Evolutionary conservation across 2,797 vertebrate species (phyloP).

Genomic region (Lepidocolaptes lacrymiger): DNA sequence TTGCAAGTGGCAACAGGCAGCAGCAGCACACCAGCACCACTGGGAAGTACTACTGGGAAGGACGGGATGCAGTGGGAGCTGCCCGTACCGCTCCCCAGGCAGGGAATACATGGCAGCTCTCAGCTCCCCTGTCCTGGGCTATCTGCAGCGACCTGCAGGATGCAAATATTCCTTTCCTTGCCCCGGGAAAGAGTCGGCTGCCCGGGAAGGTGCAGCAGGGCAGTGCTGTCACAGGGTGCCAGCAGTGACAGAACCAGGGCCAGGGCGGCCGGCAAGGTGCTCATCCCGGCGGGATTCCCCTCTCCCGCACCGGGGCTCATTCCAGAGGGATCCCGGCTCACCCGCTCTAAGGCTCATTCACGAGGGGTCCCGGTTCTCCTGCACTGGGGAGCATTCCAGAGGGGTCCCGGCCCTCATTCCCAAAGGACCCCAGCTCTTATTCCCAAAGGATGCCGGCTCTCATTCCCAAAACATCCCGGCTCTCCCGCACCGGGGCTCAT

Average conservation of each 20-base stretch:
- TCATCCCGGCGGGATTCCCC: background rate
- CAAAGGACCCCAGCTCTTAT: too few relatives aligned
- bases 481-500: rapidly evolving
- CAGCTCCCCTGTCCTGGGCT: background rate
- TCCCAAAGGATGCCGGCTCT: background rate
- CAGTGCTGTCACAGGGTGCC: background rate
- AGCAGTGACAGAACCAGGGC: background rate
- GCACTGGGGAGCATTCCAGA: too few relatives aligned
- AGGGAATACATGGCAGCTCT: background rate
- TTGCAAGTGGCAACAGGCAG: background rate
- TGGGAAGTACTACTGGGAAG: background rate
- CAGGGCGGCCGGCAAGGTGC: background rate
- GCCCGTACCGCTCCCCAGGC: background rate
- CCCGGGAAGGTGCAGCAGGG: background rate
- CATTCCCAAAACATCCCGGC: background rate
- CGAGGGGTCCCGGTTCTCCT: too few relatives aligned
- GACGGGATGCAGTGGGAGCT: background rate
- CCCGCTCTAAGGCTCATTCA: too few relatives aligned
- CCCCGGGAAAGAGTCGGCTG: background rate
- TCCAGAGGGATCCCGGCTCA: too few relatives aligned
- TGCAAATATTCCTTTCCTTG: background rate
- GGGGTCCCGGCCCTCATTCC: too few relatives aligned
- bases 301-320: background rate
- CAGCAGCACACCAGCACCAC: background rate
- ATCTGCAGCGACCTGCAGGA: background rate